Conservation (phyloP, 2,797 vertebrate species). For the Poecilia gillii region DNA sequence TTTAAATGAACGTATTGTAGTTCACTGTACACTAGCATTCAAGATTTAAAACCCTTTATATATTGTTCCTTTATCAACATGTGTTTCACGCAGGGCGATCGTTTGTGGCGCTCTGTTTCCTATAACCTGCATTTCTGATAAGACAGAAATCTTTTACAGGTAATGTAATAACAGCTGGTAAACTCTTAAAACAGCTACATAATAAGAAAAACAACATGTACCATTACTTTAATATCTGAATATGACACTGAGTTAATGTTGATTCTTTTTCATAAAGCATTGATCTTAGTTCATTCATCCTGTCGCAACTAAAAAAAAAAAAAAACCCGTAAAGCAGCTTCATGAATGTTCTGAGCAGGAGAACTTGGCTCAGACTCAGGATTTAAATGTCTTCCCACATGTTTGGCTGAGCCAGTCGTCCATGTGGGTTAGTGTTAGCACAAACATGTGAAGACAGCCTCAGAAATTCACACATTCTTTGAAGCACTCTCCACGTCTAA, state of each 20-base stretch:
- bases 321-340: not conserved
- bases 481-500: not conserved
- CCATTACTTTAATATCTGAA: not conserved
- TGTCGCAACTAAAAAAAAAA: not conserved
- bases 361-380: not conserved
- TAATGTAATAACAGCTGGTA: not conserved
- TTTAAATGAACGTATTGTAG: not conserved
- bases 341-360: not conserved
- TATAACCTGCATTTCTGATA: not conserved
- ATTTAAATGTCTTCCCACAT: conserved; percentile 1
- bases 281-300: not conserved
- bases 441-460: not conserved
- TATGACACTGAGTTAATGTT: not conserved
- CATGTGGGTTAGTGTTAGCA: not conserved
- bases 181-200: not conserved
- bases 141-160: not conserved
- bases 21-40: not conserved
- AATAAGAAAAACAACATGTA: not conserved
- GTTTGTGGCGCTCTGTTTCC: not conserved
- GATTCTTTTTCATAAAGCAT: not conserved
- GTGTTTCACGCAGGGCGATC: no score
- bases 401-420: not conserved
- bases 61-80: not conserved
- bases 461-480: not conserved
- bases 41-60: not conserved